phyloP scores from a whole-genome alignment of 1,140 invertebrate genomes.

The Bathynomus jamesi region DNA sequence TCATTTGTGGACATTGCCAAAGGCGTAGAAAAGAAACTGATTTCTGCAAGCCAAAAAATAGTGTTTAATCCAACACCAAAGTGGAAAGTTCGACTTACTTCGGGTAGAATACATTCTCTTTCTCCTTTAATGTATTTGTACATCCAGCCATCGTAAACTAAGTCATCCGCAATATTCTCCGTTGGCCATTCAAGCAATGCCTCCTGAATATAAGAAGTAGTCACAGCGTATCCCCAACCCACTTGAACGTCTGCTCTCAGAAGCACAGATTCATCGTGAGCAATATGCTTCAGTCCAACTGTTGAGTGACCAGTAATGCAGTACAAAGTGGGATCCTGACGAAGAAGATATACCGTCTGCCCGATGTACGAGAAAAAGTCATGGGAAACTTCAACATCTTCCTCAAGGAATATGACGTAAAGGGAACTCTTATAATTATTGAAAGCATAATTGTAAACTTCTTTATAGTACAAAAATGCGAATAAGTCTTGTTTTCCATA shows the following conservation, averaged over 20 bases:
- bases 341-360: slow-evolving; percentile 3
- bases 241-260: slow-evolving; percentile 5
- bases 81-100: slow-evolving; percentile 4
- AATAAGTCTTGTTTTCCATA: not conserved
- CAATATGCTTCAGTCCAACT: not conserved
- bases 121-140: not conserved
- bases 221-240: slow-evolving; percentile 14
- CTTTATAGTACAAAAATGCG: not conserved
- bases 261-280: not conserved
- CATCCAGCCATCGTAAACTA: slow-evolving; percentile 2
- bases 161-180: not conserved
- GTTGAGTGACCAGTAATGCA: slow-evolving; percentile 2
- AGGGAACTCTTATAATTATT: not conserved
- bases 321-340: slow-evolving; percentile 1
- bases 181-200: slow-evolving; percentile 1
- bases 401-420: slow-evolving; percentile 6
- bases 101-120: slow-evolving; percentile 10
- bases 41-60: not conserved
- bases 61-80: slow-evolving; percentile 13
- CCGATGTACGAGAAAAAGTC: slow-evolving; percentile 15
- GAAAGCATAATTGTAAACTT: slow-evolving; percentile 8
- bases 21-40: not conserved
- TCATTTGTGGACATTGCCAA: not conserved
- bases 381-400: slow-evolving; percentile 11
- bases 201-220: not conserved